Conservation (phyloP, 30 jellyfish, hydroid and myxozoan species). For the Aurelia aurita region DNA sequence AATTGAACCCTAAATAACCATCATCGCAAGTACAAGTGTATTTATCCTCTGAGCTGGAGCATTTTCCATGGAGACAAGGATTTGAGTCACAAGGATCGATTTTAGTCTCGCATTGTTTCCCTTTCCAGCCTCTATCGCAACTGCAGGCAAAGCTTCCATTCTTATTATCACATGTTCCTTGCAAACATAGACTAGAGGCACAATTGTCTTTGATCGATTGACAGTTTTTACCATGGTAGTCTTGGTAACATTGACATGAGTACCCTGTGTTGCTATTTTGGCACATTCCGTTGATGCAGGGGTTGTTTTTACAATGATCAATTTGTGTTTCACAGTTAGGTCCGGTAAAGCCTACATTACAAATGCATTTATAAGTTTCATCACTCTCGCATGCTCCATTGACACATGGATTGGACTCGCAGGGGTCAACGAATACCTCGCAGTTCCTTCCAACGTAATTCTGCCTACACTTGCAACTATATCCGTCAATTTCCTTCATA, state of each 20-base stretch:
- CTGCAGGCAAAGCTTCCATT: constrained; percentile 22
- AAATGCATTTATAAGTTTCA: constrained; percentile 9
- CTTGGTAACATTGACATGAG: constrained; percentile 41
- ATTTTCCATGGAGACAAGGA: constrained; percentile 43
- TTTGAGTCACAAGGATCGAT: constrained; percentile 36
- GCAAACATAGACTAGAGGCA: constrained; percentile 41
- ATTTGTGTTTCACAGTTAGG: constrained; percentile 30
- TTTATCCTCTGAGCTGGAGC: constrained; percentile 8
- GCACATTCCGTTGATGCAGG: constrained; percentile 66
- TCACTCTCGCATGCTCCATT: constrained; percentile 37
- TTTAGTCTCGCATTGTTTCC: constrained; percentile 28
- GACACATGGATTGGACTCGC: constrained; percentile 46
- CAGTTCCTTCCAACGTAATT: constrained; percentile 32
- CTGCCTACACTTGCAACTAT: constrained; percentile 22
- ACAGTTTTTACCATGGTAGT: constrained; percentile 40
- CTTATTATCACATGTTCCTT: constrained; percentile 41
- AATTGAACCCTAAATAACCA: constrained; percentile 54
- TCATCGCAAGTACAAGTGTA: constrained; percentile 45
- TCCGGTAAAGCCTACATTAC: constrained; percentile 62
- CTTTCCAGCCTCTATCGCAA: constrained; percentile 54
- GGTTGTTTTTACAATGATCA: constrained; percentile 38
- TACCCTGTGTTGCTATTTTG: constrained; percentile 32
- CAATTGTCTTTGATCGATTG: constrained; percentile 22
- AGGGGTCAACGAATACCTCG: constrained; percentile 38
- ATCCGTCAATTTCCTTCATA: neutral